Conservation (phyloP, 2,888 invertebrate species). For the Lasioglossum vierecki region DNA sequence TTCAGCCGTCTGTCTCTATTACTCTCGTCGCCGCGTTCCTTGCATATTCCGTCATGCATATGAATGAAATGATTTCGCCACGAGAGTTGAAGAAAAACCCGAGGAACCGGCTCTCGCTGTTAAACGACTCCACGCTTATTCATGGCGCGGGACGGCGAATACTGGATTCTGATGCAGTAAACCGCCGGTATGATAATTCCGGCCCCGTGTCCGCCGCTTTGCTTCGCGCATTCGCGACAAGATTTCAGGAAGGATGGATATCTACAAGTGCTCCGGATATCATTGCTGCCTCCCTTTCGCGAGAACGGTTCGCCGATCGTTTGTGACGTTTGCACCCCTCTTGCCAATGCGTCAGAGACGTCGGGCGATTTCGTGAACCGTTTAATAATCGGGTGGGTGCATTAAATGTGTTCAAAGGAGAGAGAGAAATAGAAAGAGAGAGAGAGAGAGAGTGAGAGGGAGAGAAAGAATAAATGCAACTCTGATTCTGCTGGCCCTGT, state of each 20-base stretch:
- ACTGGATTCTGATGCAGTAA: conserved; percentile 55
- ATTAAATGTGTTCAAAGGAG: neutral
- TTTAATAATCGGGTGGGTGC: conserved; percentile 13
- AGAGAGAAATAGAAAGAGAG: neutral
- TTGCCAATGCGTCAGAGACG: conserved; percentile 23
- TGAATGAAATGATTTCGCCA: conserved; percentile 76
- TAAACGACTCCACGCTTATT: conserved; percentile 70
- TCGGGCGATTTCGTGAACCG: neutral
- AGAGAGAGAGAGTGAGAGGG: neutral
- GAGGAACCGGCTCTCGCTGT: conserved; percentile 62
- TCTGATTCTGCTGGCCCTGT: neutral
- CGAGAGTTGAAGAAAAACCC: conserved; percentile 57
- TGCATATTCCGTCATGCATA: conserved; percentile 79
- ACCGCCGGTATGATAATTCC: conserved; percentile 65
- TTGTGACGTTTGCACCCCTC: neutral
- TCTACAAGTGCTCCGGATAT: conserved; percentile 9
- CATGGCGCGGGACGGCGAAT: conserved; percentile 59
- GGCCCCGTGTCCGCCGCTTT: conserved; percentile 38
- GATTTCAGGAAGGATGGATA: conserved; percentile 35
- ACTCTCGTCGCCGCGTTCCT: conserved; percentile 38
- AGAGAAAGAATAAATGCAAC: neutral
- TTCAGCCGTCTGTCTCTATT: conserved; percentile 29
- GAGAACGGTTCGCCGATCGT: neutral
- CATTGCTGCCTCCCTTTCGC: neutral
- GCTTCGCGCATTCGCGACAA: conserved; percentile 55